Conservation (phyloP, 2,797 vertebrate genomes). For the Hypotaenidia philippensis region DNA sequence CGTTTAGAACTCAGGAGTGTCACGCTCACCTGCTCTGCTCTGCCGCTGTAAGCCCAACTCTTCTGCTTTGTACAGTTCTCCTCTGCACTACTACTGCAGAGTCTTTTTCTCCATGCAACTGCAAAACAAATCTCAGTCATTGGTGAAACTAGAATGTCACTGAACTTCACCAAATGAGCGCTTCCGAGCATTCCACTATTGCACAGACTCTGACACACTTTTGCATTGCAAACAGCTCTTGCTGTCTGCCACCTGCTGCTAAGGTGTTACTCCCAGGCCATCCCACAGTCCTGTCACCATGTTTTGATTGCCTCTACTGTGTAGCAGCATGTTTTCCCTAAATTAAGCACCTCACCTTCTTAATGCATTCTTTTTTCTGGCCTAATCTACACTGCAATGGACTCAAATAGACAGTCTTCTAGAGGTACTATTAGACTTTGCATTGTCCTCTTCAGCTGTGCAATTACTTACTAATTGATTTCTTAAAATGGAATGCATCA, state of each 20-base stretch:
- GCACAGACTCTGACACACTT: neutral
- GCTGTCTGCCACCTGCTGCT: neutral
- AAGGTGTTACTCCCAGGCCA: neutral
- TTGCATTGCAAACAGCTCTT: neutral
- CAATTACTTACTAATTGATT: neutral
- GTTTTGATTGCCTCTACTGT: neutral
- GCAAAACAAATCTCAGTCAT: neutral
- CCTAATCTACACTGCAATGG: neutral
- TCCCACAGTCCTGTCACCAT: neutral
- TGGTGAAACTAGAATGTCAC: neutral
- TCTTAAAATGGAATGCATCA: neutral
- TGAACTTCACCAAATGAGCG: neutral
- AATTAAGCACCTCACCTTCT: neutral
- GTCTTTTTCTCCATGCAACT: neutral
- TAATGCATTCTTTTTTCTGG: neutral
- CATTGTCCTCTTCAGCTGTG: neutral
- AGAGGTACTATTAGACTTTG: neutral
- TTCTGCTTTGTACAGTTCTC: neutral
- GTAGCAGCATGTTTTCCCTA: neutral
- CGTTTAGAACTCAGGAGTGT: neutral
- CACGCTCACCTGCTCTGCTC: neutral
- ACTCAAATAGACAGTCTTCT: neutral
- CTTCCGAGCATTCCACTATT: neutral
- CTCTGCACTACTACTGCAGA: neutral
- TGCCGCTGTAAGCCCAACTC: neutral